A percentile compares a stretch with the other conserved stretches of the same genome.
Conservation (phyloP, 2,113 vertebrate genomes). For the Cacatua alba region DNA sequence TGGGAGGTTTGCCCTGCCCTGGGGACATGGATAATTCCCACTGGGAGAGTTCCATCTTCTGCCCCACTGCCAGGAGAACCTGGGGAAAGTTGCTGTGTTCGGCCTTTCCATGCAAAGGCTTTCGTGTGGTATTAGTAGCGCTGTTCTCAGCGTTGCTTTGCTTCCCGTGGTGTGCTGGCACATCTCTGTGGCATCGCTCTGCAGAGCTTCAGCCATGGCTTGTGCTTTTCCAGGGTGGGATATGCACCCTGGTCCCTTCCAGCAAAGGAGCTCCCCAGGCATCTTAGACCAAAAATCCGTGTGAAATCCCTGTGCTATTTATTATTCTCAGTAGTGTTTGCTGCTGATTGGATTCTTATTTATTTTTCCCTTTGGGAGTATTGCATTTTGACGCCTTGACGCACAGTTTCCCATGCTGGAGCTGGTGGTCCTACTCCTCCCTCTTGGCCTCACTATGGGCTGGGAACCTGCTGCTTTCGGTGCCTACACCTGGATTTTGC, state of each 20-base stretch:
- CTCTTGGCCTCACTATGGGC: accelerated
- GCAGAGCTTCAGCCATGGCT: not conserved
- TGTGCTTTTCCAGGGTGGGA: not conserved
- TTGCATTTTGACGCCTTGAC: not conserved
- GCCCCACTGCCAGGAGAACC: not conserved
- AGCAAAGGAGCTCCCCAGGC: not conserved
- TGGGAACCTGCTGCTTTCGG: not conserved
- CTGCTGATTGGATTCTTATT: not conserved
- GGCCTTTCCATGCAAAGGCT: not conserved
- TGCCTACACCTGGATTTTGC: not conserved
- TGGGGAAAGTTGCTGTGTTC: accelerated
- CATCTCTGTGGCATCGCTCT: accelerated
- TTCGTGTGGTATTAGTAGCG: not conserved
- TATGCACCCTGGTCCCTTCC: accelerated
- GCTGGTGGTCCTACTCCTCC: not conserved
- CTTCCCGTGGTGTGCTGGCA: accelerated
- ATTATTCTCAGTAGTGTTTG: not conserved
- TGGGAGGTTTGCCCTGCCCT: accelerated
- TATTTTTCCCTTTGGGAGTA: not conserved
- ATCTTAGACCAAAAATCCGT: slow-evolving; percentile 56
- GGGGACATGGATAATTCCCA: not conserved
- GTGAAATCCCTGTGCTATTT: not conserved
- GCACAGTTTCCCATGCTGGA: not conserved
- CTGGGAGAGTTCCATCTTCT: not conserved
- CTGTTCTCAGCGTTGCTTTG: not conserved